These are phyloP conservation scores for Diachasma alloeum DNA, from an alignment of 1,140 invertebrate genomes.

Conservation along the genomic window DNA sequence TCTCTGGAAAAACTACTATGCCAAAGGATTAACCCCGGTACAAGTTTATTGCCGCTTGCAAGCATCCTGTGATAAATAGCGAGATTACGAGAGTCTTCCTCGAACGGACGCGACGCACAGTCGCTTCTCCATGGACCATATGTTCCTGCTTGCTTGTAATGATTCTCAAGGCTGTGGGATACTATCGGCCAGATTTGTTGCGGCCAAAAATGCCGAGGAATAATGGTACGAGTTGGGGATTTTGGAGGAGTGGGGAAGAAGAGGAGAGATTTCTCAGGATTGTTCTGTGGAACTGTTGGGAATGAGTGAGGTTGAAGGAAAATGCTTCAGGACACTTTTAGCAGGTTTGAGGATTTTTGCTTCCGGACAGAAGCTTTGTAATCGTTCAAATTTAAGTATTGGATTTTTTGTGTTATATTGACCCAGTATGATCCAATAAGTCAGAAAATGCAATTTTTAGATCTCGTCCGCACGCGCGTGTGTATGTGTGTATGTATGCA, in stretches of 20 bases:
- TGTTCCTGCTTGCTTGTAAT: conserved; percentile 38
- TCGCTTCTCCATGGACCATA: conserved; percentile 50
- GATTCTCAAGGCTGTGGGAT: conserved; percentile 49
- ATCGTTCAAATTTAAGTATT: too few relatives aligned
- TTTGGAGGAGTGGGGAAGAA: neutral
- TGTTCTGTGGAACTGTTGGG: too few relatives aligned
- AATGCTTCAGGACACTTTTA: too few relatives aligned
- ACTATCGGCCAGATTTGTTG: conserved; percentile 26
- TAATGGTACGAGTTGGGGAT: too few relatives aligned
- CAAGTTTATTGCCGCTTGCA: conserved; percentile 40
- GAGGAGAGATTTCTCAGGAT: neutral
- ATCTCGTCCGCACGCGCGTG: too few relatives aligned
- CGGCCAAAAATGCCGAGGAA: neutral
- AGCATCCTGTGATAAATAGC: conserved; percentile 60
- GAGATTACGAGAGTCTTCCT: conserved; percentile 52
- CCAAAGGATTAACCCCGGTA: conserved; percentile 39
- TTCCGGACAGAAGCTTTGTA: too few relatives aligned
- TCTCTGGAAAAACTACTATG: conserved; percentile 30
- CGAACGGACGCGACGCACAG: neutral
- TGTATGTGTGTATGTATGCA: too few relatives aligned
- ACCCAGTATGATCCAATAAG: too few relatives aligned
- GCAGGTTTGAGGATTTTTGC: too few relatives aligned
- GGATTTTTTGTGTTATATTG: too few relatives aligned
- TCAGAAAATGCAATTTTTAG: too few relatives aligned
- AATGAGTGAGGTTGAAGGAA: too few relatives aligned